Base-by-base conservation (phyloP, 2,113 vertebrate species). In the Mus musculus region DNA sequence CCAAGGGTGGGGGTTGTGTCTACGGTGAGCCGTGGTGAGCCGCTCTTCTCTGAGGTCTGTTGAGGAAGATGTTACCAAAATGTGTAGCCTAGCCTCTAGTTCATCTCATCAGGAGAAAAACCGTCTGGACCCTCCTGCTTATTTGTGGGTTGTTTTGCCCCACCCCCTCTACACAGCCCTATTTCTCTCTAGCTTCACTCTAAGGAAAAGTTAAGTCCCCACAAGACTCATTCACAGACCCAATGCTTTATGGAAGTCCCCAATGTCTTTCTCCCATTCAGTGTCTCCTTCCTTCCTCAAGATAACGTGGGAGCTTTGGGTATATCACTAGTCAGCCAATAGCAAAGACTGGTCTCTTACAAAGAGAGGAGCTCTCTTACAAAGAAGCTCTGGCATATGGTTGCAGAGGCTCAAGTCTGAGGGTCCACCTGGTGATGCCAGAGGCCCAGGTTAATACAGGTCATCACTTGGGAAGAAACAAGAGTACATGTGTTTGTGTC, bases 11-110 rank as follows among this genome's bases (percentile, higher is more conserved):
- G 52, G 8, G 56, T 14, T 14, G 17, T 46, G 54, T 42, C 69
- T 65, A 8, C 86, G 91, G 82, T 69, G 85, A 94, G 69, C 67
- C 72, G 36, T 82, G 91, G 82, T 69, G 85, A 94, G 69, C 67
- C 72, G 36, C 59, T 93, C 78, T 97, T 91, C 96, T 39, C 90
- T 80, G 63, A 24, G 59, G 20, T 36, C 67, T 85, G 42, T 87
- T 92, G 59, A 96, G 82, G 80, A 46, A 81, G 82, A 71, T 19
- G 61, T 73, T 82, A 36, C 72, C 39, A 59, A 89, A 95, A 61
- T 82, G 86, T 67, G 52, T 7, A 72, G 84, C 30, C 75, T 89
- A n/a, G 54, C 52, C 63, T 88, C 90, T 81, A 80, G 75, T 22
- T 78, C 91, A 73, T 39, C 91, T 86, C 52, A 59, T 54, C 6